A percentile compares a stretch with the other conserved stretches of the same genome.
Evolutionary conservation across 30 jellyfish, hydroid and myxozoan species (phyloP).

Genomic region (Aurelia aurita): DNA sequence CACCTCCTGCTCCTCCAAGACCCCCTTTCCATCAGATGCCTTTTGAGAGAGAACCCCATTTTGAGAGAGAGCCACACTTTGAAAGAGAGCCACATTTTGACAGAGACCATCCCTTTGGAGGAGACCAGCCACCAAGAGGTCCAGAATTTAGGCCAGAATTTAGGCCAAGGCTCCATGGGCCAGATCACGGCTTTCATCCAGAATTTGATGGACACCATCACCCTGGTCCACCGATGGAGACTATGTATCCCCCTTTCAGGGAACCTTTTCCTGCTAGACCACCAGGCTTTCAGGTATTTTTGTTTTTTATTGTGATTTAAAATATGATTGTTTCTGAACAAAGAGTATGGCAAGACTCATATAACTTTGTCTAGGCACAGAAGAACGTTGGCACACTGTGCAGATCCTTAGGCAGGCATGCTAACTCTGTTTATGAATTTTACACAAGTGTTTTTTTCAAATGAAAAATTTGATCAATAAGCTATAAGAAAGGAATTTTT

Average conservation of each 20-base stretch:
- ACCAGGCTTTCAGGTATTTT: slow-evolving; percentile 28
- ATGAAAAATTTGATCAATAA: too few species aligned
- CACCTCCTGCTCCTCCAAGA: slow-evolving; percentile 63
- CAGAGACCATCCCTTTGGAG: slow-evolving; percentile 23
- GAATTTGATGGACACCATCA: slow-evolving; percentile 17
- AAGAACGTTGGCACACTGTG: too few species aligned
- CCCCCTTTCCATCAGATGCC: slow-evolving; percentile 31
- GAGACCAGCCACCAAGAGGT: slow-evolving; percentile 57
- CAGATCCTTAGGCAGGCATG: too few species aligned
- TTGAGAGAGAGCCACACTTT: background rate
- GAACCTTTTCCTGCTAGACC: slow-evolving; percentile 60
- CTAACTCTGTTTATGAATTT: too few species aligned
- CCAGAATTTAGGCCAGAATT: slow-evolving; percentile 35
- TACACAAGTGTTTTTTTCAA: too few species aligned
- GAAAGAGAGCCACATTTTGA: slow-evolving; percentile 17
- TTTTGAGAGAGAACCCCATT: too few species aligned
- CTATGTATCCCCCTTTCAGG: slow-evolving; percentile 22
- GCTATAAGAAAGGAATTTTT: too few species aligned
- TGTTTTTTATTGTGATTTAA: too few species aligned
- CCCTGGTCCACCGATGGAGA: slow-evolving; percentile 32
- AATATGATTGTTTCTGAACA: too few species aligned
- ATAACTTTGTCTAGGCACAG: background rate
- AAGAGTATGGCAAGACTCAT: background rate
- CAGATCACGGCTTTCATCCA: slow-evolving; percentile 21
- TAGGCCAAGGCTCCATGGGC: slow-evolving; percentile 32